Evolutionary conservation across 2,888 invertebrate species (phyloP).

Genomic region (Aphodius granarius): DNA sequence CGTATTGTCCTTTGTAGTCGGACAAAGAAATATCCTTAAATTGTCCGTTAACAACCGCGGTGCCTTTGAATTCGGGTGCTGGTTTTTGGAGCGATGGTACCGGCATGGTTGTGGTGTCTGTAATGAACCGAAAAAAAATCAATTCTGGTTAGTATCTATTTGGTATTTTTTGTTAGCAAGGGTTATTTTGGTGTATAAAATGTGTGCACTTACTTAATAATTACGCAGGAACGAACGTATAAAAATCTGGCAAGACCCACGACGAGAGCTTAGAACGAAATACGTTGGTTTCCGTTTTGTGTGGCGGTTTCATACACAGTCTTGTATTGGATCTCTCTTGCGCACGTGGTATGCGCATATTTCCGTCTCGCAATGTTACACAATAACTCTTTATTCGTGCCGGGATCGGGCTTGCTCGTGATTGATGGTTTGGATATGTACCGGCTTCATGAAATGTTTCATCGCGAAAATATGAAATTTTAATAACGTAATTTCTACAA

Average conservation of each 20-base stretch:
- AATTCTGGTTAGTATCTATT: constrained; percentile 10
- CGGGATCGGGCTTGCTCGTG: constrained; percentile 1
- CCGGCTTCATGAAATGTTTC: background rate
- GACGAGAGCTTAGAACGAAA: constrained; percentile 1
- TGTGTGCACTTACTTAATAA: constrained; percentile 8
- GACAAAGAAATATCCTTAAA: constrained; percentile 78
- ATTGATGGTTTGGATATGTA: background rate
- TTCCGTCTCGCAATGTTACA: background rate
- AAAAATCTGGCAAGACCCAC: constrained; percentile 5
- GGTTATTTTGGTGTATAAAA: background rate
- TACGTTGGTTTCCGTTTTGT: constrained; percentile 15
- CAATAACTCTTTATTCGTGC: constrained; percentile 7
- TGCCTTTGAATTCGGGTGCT: constrained; percentile 79
- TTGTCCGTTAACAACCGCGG: constrained; percentile 79
- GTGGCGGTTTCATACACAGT: constrained; percentile 4
- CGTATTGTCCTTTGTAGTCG: constrained; percentile 85
- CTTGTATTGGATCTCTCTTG: constrained; percentile 1
- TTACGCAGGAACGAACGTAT: background rate
- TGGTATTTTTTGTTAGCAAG: background rate
- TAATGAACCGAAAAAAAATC: constrained; percentile 12
- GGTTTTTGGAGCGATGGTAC: constrained; percentile 67
- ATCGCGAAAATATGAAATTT: background rate
- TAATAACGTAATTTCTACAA: background rate
- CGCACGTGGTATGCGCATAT: background rate
- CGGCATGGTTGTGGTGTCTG: constrained; percentile 40